phyloP scores from a whole-genome alignment of 2,888 invertebrate genomes.

The Ennomos quercinarius region DNA sequence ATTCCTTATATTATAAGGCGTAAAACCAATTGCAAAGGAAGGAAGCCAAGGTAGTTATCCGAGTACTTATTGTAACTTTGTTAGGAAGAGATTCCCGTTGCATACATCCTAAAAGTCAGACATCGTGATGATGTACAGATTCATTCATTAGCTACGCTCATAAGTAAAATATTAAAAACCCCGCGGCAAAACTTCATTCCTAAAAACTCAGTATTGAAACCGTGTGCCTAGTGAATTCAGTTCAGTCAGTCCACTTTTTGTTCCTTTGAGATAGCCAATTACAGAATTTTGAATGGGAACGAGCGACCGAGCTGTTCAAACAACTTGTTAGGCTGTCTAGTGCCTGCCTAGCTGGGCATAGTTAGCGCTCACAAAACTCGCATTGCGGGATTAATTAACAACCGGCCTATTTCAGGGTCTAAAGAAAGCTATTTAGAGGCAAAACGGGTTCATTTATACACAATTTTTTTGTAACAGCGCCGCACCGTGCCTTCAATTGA shows the following conservation, averaged over 20 bases:
- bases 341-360: slow-evolving; percentile 36
- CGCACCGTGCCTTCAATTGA: too few relatives aligned
- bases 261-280: slow-evolving; percentile 57
- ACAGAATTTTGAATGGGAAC: slow-evolving; percentile 58
- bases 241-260: slow-evolving; percentile 50
- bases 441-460: too few relatives aligned
- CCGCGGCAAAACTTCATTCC: neutral
- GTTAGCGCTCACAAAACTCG: slow-evolving; percentile 18
- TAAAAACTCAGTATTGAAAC: slow-evolving; percentile 2
- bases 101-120: too few relatives aligned
- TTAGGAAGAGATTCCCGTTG: too few relatives aligned
- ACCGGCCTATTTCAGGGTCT: slow-evolving; percentile 3
- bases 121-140: too few relatives aligned
- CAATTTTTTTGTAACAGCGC: too few relatives aligned
- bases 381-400: slow-evolving; percentile 32
- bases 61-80: too few relatives aligned
- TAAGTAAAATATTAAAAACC: neutral
- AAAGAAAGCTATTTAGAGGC: too few relatives aligned
- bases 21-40: too few relatives aligned
- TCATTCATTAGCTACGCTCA: too few relatives aligned
- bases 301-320: slow-evolving; percentile 53
- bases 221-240: slow-evolving; percentile 33
- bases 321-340: slow-evolving; percentile 50
- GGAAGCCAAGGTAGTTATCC: too few relatives aligned
- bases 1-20: too few relatives aligned